These are phyloP conservation scores for Steinernema hermaphroditum DNA, from an alignment of 2,888 invertebrate species.

Conservation along the genomic window DNA sequence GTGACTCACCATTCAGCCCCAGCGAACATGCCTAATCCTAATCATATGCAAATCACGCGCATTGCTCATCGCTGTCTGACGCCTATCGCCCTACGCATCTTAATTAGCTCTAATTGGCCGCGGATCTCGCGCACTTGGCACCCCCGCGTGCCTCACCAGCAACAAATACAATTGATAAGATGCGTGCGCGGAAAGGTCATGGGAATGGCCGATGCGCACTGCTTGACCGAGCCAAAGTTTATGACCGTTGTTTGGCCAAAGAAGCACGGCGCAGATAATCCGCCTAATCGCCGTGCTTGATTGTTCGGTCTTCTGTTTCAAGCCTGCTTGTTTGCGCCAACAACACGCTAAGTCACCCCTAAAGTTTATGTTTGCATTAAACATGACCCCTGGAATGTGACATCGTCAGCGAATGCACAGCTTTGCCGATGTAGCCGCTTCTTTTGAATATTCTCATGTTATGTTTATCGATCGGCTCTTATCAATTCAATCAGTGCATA, in stretches of 20 bases:
- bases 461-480: background rate
- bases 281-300: background rate
- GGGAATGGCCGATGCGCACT: background rate
- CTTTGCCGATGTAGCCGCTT: background rate
- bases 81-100: slow-evolving; percentile 17
- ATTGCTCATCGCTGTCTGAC: slow-evolving; percentile 13
- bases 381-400: background rate
- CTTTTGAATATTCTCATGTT: background rate
- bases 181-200: background rate
- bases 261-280: background rate
- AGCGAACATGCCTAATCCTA: background rate
- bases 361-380: background rate
- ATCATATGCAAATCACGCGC: slow-evolving; percentile 20
- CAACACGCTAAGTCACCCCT: slow-evolving; percentile 14
- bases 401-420: background rate
- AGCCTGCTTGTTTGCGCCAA: background rate
- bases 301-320: slow-evolving; percentile 16
- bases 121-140: slow-evolving; percentile 20
- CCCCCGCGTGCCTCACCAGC: background rate
- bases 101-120: slow-evolving; percentile 24
- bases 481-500: slow-evolving; percentile 4
- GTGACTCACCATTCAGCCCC: background rate
- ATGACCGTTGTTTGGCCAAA: slow-evolving; percentile 3
- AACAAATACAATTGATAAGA: background rate
- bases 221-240: slow-evolving; percentile 1